Percentiles rank a stretch among this genome's conserved stretches.
Evolutionary conservation across 2,888 invertebrate genomes (phyloP).

Genomic region (Lottia gigantea): DNA sequence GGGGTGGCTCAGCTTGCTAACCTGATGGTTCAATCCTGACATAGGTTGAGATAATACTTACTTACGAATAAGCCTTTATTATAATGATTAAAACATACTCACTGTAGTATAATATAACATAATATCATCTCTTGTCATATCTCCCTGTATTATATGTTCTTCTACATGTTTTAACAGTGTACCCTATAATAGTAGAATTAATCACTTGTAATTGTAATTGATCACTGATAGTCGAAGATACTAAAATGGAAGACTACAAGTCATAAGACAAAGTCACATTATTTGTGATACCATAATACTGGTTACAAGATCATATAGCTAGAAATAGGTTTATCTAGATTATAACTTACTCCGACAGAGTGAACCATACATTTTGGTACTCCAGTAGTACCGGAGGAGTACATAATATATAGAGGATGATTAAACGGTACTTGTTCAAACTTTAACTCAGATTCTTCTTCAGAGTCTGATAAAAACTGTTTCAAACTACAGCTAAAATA

Average conservation of each 20-base stretch:
- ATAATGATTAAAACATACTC: constrained; percentile 34
- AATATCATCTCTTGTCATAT: constrained; percentile 69
- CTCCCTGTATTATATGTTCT: constrained; percentile 72
- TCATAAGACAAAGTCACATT: too few species aligned
- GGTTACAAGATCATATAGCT: too few species aligned
- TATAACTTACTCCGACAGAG: constrained; percentile 70
- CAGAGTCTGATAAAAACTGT: constrained; percentile 53
- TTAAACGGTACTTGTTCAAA: constrained; percentile 72
- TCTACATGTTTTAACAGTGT: constrained; percentile 72
- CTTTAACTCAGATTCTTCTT: constrained; percentile 42
- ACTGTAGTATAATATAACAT: constrained; percentile 73
- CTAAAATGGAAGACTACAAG: too few species aligned
- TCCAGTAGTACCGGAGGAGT: constrained; percentile 74
- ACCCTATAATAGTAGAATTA: constrained; percentile 66
- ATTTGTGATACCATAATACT: too few species aligned
- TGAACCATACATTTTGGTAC: constrained; percentile 74
- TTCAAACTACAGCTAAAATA: constrained; percentile 53
- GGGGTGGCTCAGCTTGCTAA: too few species aligned
- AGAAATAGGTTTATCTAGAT: background rate
- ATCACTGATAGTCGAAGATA: too few species aligned
- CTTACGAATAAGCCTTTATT: too few species aligned
- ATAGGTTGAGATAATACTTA: too few species aligned
- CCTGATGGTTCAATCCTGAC: too few species aligned
- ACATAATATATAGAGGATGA: constrained; percentile 73
- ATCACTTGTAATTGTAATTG: too few species aligned